Conservation (phyloP, 2,113 vertebrate genomes). For the Indri indri region DNA sequence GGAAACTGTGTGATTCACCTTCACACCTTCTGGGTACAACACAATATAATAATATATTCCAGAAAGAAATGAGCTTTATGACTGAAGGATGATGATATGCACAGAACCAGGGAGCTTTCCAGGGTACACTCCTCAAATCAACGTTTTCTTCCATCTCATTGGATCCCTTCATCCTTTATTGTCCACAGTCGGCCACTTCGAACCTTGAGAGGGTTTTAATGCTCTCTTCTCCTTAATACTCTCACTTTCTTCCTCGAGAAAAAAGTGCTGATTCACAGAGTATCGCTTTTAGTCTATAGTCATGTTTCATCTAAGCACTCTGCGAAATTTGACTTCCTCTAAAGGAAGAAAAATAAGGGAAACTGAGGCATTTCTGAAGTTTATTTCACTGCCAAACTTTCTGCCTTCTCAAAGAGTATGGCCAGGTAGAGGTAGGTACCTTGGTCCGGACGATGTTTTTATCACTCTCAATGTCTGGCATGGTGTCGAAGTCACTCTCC, state of each 20-base stretch:
- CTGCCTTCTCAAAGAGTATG: background rate
- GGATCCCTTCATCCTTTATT: background rate
- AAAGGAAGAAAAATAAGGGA: background rate
- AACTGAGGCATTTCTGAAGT: background rate
- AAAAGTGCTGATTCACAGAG: background rate
- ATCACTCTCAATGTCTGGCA: constrained; percentile 88
- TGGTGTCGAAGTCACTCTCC: constrained; percentile 87
- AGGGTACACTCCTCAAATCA: background rate
- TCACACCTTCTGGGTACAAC: background rate
- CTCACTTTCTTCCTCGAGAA: background rate
- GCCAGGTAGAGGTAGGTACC: constrained; percentile 63
- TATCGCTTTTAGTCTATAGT: background rate
- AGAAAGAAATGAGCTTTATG: background rate
- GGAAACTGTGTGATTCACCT: background rate
- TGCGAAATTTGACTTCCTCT: background rate
- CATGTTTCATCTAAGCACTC: background rate
- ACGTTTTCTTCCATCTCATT: background rate
- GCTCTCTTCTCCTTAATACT: background rate
- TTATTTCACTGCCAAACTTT: background rate
- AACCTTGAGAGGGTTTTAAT: background rate
- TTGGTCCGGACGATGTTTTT: constrained; percentile 89
- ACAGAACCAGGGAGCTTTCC: background rate
- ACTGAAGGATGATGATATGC: background rate
- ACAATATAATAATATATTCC: background rate
- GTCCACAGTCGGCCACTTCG: background rate